phyloP scores from a whole-genome alignment of 2,888 invertebrate genomes.

The Epistrophella euchroma region DNA sequence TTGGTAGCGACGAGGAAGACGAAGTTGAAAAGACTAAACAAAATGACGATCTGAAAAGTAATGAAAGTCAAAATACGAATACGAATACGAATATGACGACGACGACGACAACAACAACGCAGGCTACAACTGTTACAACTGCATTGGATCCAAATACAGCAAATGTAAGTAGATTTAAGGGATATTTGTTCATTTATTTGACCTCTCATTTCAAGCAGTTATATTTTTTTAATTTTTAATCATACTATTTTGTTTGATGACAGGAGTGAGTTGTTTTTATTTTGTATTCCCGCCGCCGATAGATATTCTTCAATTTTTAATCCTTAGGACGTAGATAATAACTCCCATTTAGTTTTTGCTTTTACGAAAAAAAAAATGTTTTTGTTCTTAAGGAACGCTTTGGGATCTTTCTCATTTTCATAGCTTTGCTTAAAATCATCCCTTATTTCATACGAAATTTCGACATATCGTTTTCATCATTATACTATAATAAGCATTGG shows the following conservation, averaged over 20 bases:
- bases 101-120: conserved; percentile 77
- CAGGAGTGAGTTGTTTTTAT: not conserved
- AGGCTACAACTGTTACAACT: conserved; percentile 78
- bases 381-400: not conserved
- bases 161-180: conserved; percentile 83
- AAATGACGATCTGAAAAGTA: conserved; percentile 62
- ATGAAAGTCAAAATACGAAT: conserved; percentile 68
- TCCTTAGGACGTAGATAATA: conserved; percentile 6
- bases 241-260: conserved; percentile 30
- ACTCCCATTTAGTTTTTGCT: not conserved
- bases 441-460: not conserved
- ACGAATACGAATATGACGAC: conserved; percentile 77
- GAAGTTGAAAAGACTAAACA: conserved; percentile 82
- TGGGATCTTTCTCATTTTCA: conserved; percentile 4
- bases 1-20: conserved; percentile 95
- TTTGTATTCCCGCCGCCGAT: not conserved
- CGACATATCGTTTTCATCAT: not conserved
- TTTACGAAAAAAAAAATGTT: not conserved
- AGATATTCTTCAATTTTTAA: not conserved
- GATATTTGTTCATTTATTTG: not conserved
- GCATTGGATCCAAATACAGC: conserved; percentile 84
- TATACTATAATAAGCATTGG: not conserved
- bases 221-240: conserved; percentile 36
- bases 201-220: conserved; percentile 30
- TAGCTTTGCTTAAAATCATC: conserved; percentile 14